Evolutionary conservation across 1,140 invertebrate genomes (phyloP).

Genomic region (Lepidostoma basale): DNA sequence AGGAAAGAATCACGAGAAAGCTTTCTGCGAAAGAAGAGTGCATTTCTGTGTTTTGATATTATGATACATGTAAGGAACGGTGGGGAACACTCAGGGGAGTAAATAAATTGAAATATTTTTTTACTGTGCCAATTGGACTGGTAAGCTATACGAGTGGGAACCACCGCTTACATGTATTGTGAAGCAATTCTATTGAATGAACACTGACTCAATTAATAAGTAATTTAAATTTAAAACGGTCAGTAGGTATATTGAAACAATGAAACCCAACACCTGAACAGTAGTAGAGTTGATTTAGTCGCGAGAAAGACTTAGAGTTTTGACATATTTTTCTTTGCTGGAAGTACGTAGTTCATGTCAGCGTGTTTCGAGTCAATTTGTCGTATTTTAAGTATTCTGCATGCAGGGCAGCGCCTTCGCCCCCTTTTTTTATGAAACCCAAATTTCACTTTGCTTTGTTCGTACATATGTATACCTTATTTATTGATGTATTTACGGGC

Average conservation of each 20-base stretch:
- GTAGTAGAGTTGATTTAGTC: constrained; percentile 54
- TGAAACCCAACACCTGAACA: constrained; percentile 42
- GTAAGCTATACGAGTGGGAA: too few relatives aligned
- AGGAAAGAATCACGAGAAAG: not conserved
- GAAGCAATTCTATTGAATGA: constrained; percentile 4
- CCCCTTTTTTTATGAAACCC: constrained; percentile 18
- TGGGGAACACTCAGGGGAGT: not conserved
- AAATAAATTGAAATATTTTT: not conserved
- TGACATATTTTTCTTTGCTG: constrained; percentile 66
- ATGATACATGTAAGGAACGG: constrained; percentile 7
- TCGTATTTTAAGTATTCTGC: constrained; percentile 45
- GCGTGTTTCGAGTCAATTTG: constrained; percentile 48
- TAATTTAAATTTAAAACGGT: constrained; percentile 42
- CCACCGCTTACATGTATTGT: constrained; percentile 15
- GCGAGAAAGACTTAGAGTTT: constrained; percentile 63
- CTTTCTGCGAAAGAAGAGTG: constrained; percentile 3
- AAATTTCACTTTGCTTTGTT: constrained; percentile 21
- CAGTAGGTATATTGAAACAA: constrained; percentile 40
- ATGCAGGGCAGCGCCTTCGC: constrained; percentile 17
- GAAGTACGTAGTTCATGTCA: constrained; percentile 65
- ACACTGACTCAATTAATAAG: constrained; percentile 22
- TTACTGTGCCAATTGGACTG: too few relatives aligned
- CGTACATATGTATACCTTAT: constrained; percentile 20
- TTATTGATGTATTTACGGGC: constrained; percentile 15
- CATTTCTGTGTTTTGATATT: constrained; percentile 1